Conservation (phyloP, 2,888 invertebrate species). For the Hydraecia micacea region DNA sequence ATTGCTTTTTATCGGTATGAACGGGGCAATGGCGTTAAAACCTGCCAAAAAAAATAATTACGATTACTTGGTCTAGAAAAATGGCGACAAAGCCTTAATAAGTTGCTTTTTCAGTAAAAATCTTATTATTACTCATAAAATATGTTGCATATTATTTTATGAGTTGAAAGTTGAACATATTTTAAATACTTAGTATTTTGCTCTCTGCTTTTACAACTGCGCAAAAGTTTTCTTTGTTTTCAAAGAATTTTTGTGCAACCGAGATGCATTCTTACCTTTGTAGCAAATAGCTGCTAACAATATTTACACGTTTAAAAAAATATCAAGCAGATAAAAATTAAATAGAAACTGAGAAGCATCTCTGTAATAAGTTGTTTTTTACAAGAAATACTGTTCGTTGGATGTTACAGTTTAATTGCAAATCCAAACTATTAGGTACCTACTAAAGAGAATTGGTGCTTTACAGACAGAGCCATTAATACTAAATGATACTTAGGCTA, state of each 20-base stretch:
- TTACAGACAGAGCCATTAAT: not conserved
- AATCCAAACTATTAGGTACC: not conserved
- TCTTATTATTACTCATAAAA: too few species aligned
- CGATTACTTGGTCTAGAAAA: not conserved
- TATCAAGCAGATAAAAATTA: not conserved
- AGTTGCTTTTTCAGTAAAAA: too few species aligned
- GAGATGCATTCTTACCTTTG: slow-evolving; percentile 15
- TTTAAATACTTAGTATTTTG: not conserved
- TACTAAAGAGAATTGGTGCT: not conserved
- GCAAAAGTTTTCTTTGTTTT: not conserved
- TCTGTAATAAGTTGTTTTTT: not conserved
- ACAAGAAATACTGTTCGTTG: not conserved
- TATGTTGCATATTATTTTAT: not conserved
- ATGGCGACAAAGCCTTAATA: too few species aligned
- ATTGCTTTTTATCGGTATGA: not conserved
- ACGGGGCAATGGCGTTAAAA: not conserved
- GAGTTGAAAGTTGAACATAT: not conserved
- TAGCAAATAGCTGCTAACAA: not conserved
- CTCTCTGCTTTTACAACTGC: not conserved
- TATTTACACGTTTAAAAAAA: not conserved
- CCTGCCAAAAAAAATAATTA: not conserved
- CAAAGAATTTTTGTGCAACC: slow-evolving; percentile 2
- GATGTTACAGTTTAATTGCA: slow-evolving; percentile 1
- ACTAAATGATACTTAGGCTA: not conserved
- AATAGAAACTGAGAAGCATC: not conserved